Conservation (phyloP, 2,797 vertebrate species). For the Buphagus erythrorhynchus region DNA sequence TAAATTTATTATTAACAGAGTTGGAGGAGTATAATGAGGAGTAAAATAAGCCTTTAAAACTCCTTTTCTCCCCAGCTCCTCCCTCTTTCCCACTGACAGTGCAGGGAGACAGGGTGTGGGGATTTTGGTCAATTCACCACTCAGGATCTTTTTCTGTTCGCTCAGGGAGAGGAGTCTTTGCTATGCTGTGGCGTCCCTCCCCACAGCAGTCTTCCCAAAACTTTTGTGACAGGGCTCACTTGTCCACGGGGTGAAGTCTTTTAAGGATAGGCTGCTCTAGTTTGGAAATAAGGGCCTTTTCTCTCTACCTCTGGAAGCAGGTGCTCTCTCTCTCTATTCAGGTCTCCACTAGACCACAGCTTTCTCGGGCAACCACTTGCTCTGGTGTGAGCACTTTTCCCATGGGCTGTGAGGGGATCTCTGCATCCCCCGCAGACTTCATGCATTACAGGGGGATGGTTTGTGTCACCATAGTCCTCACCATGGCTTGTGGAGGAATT, state of each 20-base stretch:
- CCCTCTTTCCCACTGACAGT: no score
- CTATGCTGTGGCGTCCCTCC: no score
- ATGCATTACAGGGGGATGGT: no score
- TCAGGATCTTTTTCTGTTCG: background rate
- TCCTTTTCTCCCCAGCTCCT: fast-evolving
- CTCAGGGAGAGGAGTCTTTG: background rate
- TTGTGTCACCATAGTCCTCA: no score
- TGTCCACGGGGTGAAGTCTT: fast-evolving
- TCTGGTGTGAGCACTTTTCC: background rate
- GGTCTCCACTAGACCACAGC: no score
- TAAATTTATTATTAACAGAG: background rate
- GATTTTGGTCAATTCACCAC: no score
- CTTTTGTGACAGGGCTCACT: fast-evolving
- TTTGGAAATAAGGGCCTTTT: background rate
- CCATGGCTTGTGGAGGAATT: background rate
- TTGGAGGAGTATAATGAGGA: background rate
- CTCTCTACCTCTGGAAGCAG: background rate
- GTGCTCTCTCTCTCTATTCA: background rate
- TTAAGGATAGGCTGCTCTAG: no score
- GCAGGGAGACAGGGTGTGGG: fast-evolving
- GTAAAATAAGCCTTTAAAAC: background rate
- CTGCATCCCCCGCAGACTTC: background rate
- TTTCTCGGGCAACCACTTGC: background rate
- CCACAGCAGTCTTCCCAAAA: background rate
- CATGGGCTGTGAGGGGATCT: background rate